Evolutionary conservation across 64 coral and sea anemone genomes (phyloP).

Genomic region (Astreopora myriophthalma): DNA sequence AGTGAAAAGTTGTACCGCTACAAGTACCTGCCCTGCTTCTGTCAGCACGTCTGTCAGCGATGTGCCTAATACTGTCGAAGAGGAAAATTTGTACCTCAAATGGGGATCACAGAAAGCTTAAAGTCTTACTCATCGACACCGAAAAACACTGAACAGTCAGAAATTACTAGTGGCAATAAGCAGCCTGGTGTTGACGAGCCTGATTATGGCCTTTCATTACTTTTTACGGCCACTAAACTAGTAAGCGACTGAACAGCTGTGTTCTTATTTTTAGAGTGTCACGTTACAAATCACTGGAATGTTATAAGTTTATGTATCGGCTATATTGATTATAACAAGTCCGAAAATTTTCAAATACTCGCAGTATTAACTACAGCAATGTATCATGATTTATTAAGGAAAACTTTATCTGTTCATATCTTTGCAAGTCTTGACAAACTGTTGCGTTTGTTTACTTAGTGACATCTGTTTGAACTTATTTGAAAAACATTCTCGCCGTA

Average conservation of each 20-base stretch:
- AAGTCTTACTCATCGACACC: background rate
- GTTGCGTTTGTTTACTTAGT: background rate
- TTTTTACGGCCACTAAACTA: background rate
- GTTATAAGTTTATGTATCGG: too few species aligned
- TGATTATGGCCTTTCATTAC: background rate
- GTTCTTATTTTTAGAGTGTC: too few species aligned
- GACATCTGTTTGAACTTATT: background rate
- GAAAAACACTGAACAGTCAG: background rate
- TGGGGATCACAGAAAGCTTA: conserved; percentile 24
- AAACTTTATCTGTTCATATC: background rate
- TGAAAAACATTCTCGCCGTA: background rate
- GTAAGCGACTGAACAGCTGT: background rate
- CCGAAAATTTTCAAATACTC: too few species aligned
- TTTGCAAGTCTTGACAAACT: background rate
- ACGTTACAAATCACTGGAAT: too few species aligned
- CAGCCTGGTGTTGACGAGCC: background rate
- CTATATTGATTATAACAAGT: too few species aligned
- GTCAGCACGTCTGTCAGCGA: too few species aligned
- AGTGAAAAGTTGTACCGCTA: background rate
- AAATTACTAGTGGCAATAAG: too few species aligned
- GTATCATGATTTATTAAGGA: too few species aligned
- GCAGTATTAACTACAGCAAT: too few species aligned
- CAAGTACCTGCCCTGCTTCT: too few species aligned
- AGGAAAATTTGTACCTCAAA: background rate
- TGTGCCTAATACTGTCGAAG: background rate